phyloP scores from a whole-genome alignment of 2,888 invertebrate genomes.

The Drosophila monieri region DNA sequence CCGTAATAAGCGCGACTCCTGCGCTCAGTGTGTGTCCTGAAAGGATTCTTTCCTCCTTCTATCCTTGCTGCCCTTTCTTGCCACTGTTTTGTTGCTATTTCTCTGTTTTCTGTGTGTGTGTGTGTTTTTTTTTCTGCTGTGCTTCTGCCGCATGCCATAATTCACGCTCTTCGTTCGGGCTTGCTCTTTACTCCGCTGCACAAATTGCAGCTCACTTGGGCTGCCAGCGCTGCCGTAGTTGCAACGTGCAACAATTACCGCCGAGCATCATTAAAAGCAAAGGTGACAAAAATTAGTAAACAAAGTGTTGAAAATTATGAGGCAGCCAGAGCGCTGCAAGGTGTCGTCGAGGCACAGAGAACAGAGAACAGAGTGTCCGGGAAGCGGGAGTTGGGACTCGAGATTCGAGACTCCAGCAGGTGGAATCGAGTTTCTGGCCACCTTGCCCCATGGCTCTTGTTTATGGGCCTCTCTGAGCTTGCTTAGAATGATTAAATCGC shows the following conservation, averaged over 20 bases:
- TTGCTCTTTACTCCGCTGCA: conserved; percentile 54
- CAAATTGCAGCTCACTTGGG: conserved; percentile 76
- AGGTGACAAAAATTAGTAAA: conserved; percentile 80
- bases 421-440: conserved; percentile 27
- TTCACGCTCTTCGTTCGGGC: conserved; percentile 51
- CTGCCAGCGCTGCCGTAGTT: conserved; percentile 51
- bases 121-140: conserved; percentile 11
- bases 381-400: neutral
- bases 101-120: neutral
- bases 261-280: conserved; percentile 79
- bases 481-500: conserved; percentile 42
- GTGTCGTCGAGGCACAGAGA: conserved; percentile 8
- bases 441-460: conserved; percentile 11
- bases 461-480: conserved; percentile 33
- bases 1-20: conserved; percentile 76
- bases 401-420: conserved; percentile 26
- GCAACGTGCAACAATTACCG: conserved; percentile 69
- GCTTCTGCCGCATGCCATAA: conserved; percentile 57
- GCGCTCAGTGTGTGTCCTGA: conserved; percentile 74
- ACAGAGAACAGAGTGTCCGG: neutral
- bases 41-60: conserved; percentile 64
- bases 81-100: conserved; percentile 26
- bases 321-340: conserved; percentile 42
- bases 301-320: conserved; percentile 80
- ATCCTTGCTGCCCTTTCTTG: conserved; percentile 9